phyloP scores from a whole-genome alignment of 2,113 vertebrate genomes.

The Ellobius talpinus region DNA sequence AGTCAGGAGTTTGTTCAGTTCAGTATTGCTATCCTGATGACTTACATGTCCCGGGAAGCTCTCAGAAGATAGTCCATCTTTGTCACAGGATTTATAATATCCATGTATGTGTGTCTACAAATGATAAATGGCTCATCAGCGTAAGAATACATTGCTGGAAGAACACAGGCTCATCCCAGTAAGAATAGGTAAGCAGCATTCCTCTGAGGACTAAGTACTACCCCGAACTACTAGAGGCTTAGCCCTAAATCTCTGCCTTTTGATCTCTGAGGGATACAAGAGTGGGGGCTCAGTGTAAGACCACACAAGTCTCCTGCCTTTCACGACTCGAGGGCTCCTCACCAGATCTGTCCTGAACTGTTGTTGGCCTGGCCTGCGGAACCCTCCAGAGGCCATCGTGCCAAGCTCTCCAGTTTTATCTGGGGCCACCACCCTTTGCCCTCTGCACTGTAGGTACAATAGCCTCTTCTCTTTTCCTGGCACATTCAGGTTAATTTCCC shows the following conservation, averaged over 20 bases:
- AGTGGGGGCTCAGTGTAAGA: neutral
- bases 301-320: neutral
- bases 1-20: neutral
- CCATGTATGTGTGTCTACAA: neutral
- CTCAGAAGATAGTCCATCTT: neutral
- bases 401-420: neutral
- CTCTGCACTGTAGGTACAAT: slow-evolving; percentile 43
- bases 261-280: neutral
- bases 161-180: neutral
- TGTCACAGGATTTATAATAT: neutral
- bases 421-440: neutral
- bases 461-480: slow-evolving; percentile 6
- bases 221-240: neutral
- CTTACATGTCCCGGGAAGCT: slow-evolving; percentile 20
- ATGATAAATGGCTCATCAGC: neutral
- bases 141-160: neutral
- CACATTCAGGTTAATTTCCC: neutral
- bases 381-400: neutral
- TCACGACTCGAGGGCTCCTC: slow-evolving; percentile 41
- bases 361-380: neutral
- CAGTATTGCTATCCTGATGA: neutral
- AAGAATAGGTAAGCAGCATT: neutral
- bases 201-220: neutral
- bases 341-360: slow-evolving; percentile 2
- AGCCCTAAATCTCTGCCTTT: slow-evolving; percentile 5